These are phyloP conservation scores for Excalfactoria chinensis DNA, from an alignment of 2,113 vertebrate genomes.

Conservation along the genomic window DNA sequence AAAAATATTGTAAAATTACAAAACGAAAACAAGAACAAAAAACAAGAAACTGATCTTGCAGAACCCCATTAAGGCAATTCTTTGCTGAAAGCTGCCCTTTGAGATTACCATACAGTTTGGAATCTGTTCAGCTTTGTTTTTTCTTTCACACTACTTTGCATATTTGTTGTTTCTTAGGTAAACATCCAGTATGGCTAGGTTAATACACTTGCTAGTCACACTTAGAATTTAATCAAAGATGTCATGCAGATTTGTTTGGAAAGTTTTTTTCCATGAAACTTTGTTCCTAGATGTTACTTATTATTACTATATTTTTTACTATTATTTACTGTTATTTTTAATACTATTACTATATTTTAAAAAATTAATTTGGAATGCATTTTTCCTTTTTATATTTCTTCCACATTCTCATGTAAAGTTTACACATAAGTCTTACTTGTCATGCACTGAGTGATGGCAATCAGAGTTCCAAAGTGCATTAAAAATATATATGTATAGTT, in stretches of 20 bases:
- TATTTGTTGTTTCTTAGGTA: not conserved
- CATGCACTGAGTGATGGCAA: not conserved
- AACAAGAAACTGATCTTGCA: not conserved
- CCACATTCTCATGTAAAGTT: not conserved
- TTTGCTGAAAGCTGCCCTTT: not conserved
- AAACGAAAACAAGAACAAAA: not conserved
- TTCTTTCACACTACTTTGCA: not conserved
- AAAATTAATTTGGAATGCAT: not conserved
- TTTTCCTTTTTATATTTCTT: not conserved
- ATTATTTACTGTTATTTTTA: too few relatives aligned
- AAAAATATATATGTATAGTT: not conserved
- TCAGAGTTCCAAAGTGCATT: not conserved
- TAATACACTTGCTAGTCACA: not conserved
- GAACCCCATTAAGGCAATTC: not conserved
- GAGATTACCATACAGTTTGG: not conserved
- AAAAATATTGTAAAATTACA: not conserved
- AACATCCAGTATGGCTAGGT: not conserved
- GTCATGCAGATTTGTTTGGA: not conserved
- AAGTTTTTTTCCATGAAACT: not conserved
- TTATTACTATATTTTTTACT: not conserved
- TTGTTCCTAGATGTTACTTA: not conserved
- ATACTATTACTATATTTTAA: not conserved
- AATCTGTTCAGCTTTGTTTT: accelerated
- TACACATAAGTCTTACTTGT: not conserved
- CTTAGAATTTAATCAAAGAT: not conserved